A percentile compares a stretch with the other conserved stretches of the same genome.
These are phyloP conservation scores for Felis catus DNA, from an alignment of 2,113 vertebrate species.

Conservation along the genomic window F.catus_Fca126_mat1.0 CM031420.1:74088501-74089000, in stretches of 20 bases:
- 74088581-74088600: not conserved
- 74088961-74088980: too few relatives aligned
- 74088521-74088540: not conserved
- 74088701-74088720: not conserved
- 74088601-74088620: not conserved
- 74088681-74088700: not conserved
- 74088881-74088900: not conserved
- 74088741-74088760: not conserved
- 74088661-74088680: not conserved
- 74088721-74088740: not conserved
- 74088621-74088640: not conserved
- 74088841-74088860: not conserved
- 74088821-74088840: not conserved
- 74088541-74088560: not conserved
- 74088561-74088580: not conserved
- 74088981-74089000: too few relatives aligned
- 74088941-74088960: too few relatives aligned
- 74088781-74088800: not conserved
- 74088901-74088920: too few relatives aligned
- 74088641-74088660: not conserved
- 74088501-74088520: not conserved
- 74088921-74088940: too few relatives aligned
- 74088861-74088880: not conserved
- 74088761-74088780: too few relatives aligned
- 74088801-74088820: not conserved